Evolutionary conservation across 2,797 vertebrate species (phyloP), one percentile per base, ranked within the genome.

Genomic region (Rhynchonycteris naso): DNA sequence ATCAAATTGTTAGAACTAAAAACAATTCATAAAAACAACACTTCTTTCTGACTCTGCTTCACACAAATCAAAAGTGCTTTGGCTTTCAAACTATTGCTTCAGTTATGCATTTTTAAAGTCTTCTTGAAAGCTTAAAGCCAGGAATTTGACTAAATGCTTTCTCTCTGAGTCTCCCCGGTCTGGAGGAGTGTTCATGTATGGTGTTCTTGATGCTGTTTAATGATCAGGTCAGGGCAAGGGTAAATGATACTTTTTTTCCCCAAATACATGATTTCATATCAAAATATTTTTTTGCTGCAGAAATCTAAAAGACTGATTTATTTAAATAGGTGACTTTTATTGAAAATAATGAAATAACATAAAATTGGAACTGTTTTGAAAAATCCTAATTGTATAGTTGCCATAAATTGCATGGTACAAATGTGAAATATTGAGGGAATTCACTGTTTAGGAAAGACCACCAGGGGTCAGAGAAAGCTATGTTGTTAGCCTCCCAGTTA

Each of bases 131-230:
- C 2, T 89, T 35, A 87, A 82, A 87, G 52, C 2, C 43, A 68
- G n/a, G n/a, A 95, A 79, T 92, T 61, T 89, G 24, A 79, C 65
- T 58, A 91, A 58, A 71, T 88, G 18, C 22, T 96, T 61, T 87
- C 56, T 74, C 38, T 93, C 59, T 76, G 16, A 52, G 38, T 74
- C 76, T 63, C 30, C 33, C n/a, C 59, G 38, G 14, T 50, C 61
- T 88, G 28, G 56, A 80, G 72, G 35, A 96, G 54, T 35, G 11
- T 72, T 4, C 26, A 89, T 5, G 35, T 4, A 61, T 47, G 58
- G 5, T 90, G 58, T 47, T 63, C 75, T 78, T 83, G 19, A 18
- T 52, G 68, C 16, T 79, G 30, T 26, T 69, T 69, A 38, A 43
- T 35, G 26, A 90, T 69, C 35, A 1, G 9, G 43, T 52, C 90